phyloP scores from a whole-genome alignment of 2,797 vertebrate genomes.

The Thripadectes ignobilis region DNA sequence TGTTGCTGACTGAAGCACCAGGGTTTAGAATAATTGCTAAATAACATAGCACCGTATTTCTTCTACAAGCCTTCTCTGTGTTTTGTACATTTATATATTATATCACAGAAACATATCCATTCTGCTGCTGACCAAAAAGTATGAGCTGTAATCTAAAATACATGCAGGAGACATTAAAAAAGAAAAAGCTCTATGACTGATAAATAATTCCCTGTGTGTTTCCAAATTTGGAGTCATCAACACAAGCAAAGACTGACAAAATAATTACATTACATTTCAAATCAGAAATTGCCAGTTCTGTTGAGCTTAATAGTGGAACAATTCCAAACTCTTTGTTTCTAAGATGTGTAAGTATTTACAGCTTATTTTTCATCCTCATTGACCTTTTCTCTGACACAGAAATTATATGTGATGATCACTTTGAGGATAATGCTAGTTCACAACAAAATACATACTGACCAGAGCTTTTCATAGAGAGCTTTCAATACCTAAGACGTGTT shows the following conservation, averaged over 20 bases:
- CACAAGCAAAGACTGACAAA: slow-evolving; percentile 10
- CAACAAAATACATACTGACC: background rate
- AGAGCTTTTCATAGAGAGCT: background rate
- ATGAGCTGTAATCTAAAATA: background rate
- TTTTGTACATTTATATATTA: background rate
- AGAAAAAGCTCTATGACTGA: background rate
- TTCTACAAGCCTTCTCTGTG: background rate
- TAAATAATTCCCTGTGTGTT: background rate
- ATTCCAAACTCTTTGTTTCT: background rate
- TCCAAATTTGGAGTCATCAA: slow-evolving; percentile 23
- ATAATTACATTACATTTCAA: slow-evolving; percentile 9
- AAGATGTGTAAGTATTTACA: background rate
- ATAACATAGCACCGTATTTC: background rate
- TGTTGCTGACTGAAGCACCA: background rate
- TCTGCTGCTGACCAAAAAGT: background rate
- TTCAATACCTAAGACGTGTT: background rate
- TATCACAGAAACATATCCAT: background rate
- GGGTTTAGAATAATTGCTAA: background rate
- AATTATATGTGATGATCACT: background rate
- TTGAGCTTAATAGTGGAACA: background rate
- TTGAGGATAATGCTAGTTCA: background rate
- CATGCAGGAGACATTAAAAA: background rate
- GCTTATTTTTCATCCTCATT: background rate
- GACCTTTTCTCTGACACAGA: background rate
- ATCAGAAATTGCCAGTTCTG: slow-evolving; percentile 18